Conservation (phyloP, 2,888 invertebrate species). For the Caenorhabditis auriculariae region DNA sequence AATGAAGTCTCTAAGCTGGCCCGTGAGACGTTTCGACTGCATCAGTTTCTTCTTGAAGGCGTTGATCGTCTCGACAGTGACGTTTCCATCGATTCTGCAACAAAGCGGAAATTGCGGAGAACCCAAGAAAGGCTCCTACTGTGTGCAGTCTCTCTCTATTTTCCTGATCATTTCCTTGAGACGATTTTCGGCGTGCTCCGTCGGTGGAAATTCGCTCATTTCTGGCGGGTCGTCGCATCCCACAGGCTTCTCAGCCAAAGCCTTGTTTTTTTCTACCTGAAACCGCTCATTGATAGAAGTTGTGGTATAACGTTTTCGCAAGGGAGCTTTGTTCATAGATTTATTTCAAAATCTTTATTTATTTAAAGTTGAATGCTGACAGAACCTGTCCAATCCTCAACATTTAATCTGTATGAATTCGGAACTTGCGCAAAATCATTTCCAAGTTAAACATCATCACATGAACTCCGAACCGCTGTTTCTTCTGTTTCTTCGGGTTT, state of each 20-base stretch:
- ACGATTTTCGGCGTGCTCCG: neutral
- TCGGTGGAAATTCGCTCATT: conserved; percentile 12
- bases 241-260: neutral
- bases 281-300: no score
- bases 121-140: no score
- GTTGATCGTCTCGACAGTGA: conserved; percentile 11
- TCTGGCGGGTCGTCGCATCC: conserved; percentile 14
- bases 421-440: no score
- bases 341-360: no score
- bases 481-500: no score
- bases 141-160: neutral
- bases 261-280: conserved; percentile 9
- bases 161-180: conserved; percentile 1
- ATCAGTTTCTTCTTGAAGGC: conserved; percentile 12
- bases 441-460: no score
- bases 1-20: neutral
- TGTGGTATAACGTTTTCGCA: no score
- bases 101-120: neutral
- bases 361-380: no score
- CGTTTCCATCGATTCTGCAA: conserved; percentile 5
- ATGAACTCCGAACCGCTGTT: no score
- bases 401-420: no score
- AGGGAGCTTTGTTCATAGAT: no score
- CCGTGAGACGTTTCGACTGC: neutral
- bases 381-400: no score